Evolutionary conservation across 2,888 invertebrate species (phyloP).

Genomic region (Melolontha melolontha): DNA sequence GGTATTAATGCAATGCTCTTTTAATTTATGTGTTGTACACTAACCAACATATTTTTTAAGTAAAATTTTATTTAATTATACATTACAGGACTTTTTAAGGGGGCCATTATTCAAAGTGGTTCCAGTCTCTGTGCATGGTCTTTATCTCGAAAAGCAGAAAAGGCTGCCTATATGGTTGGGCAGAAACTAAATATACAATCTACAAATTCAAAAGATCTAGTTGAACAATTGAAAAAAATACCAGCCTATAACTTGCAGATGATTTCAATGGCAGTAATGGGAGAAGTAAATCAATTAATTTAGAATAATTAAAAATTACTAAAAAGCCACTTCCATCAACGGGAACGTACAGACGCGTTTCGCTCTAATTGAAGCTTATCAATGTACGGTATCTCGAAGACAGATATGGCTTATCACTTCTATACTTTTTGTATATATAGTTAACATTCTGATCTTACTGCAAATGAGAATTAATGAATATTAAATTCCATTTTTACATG

Average conservation of each 20-base stretch:
- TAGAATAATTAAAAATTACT: too few species aligned
- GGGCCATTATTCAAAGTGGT: slow-evolving; percentile 42
- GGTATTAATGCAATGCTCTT: too few species aligned
- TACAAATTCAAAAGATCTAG: slow-evolving; percentile 41
- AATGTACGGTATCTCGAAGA: too few species aligned
- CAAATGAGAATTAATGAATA: too few species aligned
- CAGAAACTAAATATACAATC: slow-evolving; percentile 13
- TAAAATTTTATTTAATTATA: not conserved
- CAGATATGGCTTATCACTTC: too few species aligned
- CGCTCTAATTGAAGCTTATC: too few species aligned
- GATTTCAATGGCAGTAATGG: slow-evolving; percentile 10
- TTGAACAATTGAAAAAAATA: slow-evolving; percentile 48
- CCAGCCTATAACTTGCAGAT: slow-evolving; percentile 39
- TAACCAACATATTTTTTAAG: not conserved
- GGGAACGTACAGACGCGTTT: too few species aligned
- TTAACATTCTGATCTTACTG: too few species aligned
- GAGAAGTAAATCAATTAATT: not conserved
- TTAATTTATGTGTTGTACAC: too few species aligned
- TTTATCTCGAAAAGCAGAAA: slow-evolving; percentile 45
- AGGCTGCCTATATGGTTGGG: slow-evolving; percentile 48
- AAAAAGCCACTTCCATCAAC: too few species aligned
- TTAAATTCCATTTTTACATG: too few species aligned
- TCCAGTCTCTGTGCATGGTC: slow-evolving; percentile 36
- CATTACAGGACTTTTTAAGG: slow-evolving; percentile 39
- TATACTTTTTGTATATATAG: too few species aligned